Evolutionary conservation across 1,140 invertebrate species (phyloP).

Genomic region (Drusus annulatus): DNA sequence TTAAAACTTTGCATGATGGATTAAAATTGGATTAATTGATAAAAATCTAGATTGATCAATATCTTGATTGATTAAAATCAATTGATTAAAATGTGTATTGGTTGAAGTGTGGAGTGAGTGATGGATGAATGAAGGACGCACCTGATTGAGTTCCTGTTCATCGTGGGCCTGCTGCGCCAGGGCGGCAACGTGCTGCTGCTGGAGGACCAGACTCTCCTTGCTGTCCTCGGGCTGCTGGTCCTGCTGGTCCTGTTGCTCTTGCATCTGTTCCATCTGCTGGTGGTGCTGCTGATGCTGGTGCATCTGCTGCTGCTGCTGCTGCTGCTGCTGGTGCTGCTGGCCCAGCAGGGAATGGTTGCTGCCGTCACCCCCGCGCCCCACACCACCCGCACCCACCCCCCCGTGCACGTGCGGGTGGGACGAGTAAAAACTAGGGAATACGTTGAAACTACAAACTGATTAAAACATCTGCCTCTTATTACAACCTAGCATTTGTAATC

Average conservation of each 20-base stretch:
- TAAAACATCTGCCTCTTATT: conserved; percentile 28
- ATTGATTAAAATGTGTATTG: no score
- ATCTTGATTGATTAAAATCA: no score
- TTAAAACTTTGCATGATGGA: no score
- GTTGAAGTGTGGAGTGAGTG: no score
- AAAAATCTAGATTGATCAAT: no score
- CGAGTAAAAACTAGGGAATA: conserved; percentile 68
- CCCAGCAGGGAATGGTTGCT: conserved; percentile 61
- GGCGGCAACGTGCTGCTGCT: conserved; percentile 44
- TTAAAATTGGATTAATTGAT: no score
- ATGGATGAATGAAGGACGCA: conserved; percentile 6
- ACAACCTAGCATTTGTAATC: no score
- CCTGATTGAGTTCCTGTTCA: conserved; percentile 51
- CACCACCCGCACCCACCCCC: conserved; percentile 66
- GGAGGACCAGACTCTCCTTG: conserved; percentile 55
- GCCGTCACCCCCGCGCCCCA: conserved; percentile 67
- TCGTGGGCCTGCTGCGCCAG: conserved; percentile 30
- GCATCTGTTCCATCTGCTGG: conserved; percentile 49
- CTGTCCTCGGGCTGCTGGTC: conserved; percentile 55
- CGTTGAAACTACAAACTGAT: conserved; percentile 54
- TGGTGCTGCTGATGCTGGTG: conserved; percentile 65
- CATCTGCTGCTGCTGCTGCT: conserved; percentile 67
- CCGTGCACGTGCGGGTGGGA: conserved; percentile 67
- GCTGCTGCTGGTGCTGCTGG: conserved; percentile 58
- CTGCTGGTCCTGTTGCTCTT: conserved; percentile 50